A percentile compares a stretch with the other conserved stretches of the same genome.
Conservation (phyloP, 2,888 invertebrate genomes). For the Lithophane socia region DNA sequence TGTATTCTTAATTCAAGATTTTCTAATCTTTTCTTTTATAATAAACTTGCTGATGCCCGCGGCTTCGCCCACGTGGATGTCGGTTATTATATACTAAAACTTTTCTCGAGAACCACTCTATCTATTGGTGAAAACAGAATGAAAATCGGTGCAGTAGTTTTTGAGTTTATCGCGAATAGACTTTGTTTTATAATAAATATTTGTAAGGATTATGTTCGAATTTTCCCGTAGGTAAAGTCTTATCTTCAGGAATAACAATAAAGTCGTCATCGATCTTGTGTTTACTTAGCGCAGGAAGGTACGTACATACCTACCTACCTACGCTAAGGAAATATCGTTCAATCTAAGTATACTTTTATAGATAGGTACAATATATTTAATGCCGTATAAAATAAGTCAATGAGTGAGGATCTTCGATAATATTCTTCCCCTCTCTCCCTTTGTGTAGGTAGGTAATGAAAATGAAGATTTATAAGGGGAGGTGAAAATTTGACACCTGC, state of each 20-base stretch:
- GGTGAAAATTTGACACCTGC: constrained; percentile 65
- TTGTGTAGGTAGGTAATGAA: constrained; percentile 63
- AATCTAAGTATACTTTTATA: constrained; percentile 11
- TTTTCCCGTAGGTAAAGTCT: neutral
- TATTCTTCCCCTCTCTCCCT: constrained; percentile 62
- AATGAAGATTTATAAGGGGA: constrained; percentile 70
- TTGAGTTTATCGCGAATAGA: too few relatives aligned
- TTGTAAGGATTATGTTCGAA: neutral
- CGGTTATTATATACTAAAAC: too few relatives aligned
- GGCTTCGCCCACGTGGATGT: too few relatives aligned
- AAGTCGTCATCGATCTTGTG: constrained; percentile 5
- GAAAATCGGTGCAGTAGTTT: too few relatives aligned
- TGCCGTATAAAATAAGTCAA: constrained; percentile 65
- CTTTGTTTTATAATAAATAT: too few relatives aligned
- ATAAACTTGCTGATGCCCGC: too few relatives aligned
- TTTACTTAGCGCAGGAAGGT: constrained; percentile 8
- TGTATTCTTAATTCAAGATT: neutral
- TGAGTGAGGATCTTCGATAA: constrained; percentile 64
- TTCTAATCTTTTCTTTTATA: neutral
- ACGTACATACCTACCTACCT: neutral
- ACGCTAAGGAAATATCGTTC: neutral
- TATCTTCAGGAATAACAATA: neutral
- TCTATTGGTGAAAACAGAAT: too few relatives aligned
- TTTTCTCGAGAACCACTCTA: too few relatives aligned
- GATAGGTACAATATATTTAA: constrained; percentile 50